Conservation (phyloP, 1,140 invertebrate genomes). For the Eumeta japonica region DNA sequence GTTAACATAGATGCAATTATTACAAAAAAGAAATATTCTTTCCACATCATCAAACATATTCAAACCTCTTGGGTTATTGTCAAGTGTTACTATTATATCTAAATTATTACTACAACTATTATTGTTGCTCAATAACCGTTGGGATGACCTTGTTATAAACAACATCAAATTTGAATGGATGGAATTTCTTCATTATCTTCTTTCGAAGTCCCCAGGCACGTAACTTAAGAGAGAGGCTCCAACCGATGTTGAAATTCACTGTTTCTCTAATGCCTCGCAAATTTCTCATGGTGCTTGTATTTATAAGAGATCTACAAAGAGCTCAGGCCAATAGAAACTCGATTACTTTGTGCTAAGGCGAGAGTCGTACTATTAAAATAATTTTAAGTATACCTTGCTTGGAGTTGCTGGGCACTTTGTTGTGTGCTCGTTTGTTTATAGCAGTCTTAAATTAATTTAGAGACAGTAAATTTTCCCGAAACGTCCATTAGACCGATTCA, state of each 20-base stretch:
- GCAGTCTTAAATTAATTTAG: too few species aligned
- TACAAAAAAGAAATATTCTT: too few species aligned
- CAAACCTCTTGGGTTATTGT: too few species aligned
- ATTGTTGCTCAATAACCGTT: too few species aligned
- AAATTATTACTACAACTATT: too few species aligned
- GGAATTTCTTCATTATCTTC: too few species aligned
- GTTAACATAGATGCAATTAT: too few species aligned
- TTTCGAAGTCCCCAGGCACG: constrained; percentile 3
- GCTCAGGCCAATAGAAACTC: background rate
- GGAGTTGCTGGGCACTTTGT: background rate
- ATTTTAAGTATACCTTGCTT: background rate
- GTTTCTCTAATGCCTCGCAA: constrained; percentile 4
- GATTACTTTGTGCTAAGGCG: constrained; percentile 3
- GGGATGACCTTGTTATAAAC: too few species aligned
- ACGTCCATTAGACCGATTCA: background rate
- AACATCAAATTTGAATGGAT: too few species aligned
- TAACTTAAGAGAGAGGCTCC: background rate
- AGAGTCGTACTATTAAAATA: background rate
- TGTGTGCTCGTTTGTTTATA: constrained; percentile 1
- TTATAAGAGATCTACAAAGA: background rate
- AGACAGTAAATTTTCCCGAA: too few species aligned
- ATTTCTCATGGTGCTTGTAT: constrained; percentile 3
- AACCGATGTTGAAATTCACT: constrained; percentile 3
- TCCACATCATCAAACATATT: too few species aligned
- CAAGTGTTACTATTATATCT: too few species aligned